phyloP scores from a whole-genome alignment of 2,113 vertebrate species.

The Marmota flaviventris region DNA sequence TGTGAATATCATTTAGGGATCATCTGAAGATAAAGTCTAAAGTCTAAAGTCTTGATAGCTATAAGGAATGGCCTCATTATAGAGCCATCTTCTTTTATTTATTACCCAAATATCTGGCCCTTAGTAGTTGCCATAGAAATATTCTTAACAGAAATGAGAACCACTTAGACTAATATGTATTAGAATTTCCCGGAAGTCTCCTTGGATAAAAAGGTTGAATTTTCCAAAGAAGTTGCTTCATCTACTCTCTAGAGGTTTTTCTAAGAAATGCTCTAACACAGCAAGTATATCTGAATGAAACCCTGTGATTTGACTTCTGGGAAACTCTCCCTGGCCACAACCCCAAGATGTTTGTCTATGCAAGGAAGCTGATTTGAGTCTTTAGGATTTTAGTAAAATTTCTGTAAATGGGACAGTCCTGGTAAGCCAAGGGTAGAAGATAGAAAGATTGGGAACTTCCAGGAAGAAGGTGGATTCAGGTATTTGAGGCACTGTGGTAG shows the following conservation, averaged over 20 bases:
- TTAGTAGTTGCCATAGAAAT: background rate
- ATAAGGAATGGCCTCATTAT: constrained; percentile 10
- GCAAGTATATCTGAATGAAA: background rate
- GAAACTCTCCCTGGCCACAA: background rate
- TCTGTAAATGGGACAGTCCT: background rate
- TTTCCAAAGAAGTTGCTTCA: background rate
- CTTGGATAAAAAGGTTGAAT: background rate
- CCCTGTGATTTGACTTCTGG: background rate
- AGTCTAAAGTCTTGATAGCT: background rate
- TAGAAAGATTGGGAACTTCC: background rate
- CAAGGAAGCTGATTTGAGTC: background rate
- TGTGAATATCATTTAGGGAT: background rate
- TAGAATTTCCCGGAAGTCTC: constrained; percentile 53
- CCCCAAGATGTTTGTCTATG: background rate
- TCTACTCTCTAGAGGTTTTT: constrained; percentile 16
- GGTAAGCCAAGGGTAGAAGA: background rate
- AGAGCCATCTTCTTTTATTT: background rate
- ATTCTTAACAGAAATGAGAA: background rate
- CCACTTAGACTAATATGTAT: background rate
- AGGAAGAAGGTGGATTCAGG: background rate
- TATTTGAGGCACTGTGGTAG: background rate
- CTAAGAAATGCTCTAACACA: background rate
- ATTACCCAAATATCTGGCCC: background rate
- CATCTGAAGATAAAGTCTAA: constrained; percentile 52
- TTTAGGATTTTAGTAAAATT: constrained; percentile 15